phyloP scores from a whole-genome alignment of 2,797 vertebrate genomes.

The Amniataba percoides region DNA sequence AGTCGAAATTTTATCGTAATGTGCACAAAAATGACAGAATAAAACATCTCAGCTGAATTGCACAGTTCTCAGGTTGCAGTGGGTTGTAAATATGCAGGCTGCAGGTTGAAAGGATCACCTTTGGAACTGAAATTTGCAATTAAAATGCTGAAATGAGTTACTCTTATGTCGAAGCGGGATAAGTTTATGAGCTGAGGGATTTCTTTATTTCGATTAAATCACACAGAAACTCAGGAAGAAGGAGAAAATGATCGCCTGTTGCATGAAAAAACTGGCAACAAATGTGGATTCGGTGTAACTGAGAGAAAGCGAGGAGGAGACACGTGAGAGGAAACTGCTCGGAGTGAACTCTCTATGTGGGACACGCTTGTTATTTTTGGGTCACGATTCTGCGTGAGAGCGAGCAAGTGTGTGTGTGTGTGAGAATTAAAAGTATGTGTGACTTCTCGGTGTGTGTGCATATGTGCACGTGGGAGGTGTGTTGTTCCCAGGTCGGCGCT shows the following conservation, averaged over 20 bases:
- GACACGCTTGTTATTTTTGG: slow-evolving; percentile 66
- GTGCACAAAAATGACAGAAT: no score
- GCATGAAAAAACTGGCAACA: no score
- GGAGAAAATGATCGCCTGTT: not conserved
- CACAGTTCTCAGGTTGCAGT: no score
- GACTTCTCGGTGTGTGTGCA: not conserved
- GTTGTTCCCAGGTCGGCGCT: slow-evolving; percentile 37
- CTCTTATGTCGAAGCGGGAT: not conserved
- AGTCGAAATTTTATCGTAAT: no score
- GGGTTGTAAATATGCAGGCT: no score
- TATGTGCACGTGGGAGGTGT: slow-evolving; percentile 29
- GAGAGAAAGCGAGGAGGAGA: not conserved
- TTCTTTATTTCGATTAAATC: not conserved
- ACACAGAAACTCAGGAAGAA: not conserved
- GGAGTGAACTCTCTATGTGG: slow-evolving; percentile 54
- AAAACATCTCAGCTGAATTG: no score
- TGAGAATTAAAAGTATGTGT: not conserved
- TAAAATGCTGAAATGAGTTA: not conserved
- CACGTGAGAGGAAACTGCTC: slow-evolving; percentile 48
- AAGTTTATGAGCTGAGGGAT: not conserved
- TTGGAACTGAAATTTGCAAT: no score
- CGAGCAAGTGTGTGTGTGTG: not conserved
- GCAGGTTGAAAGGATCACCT: no score
- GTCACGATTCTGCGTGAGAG: slow-evolving; percentile 29
- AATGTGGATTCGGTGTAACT: not conserved